These are phyloP conservation scores for Zaprionus tsacasi DNA, from an alignment of 1,140 invertebrate species.

Conservation along the genomic window DNA sequence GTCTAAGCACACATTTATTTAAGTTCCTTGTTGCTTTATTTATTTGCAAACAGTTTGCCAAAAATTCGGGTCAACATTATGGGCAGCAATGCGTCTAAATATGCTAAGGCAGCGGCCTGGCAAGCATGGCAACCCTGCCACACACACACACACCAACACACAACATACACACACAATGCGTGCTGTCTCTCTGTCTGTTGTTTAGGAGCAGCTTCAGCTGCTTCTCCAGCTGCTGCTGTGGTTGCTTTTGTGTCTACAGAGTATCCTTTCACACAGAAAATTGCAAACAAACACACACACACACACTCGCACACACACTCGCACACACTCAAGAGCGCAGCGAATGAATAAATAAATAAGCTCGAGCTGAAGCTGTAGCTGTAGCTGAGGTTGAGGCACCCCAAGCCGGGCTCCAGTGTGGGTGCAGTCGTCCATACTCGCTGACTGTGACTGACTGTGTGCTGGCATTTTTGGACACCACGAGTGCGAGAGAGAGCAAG, in stretches of 20 bases:
- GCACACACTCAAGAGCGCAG: conserved; percentile 46
- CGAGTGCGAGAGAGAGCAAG: not conserved
- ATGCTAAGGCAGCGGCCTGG: conserved; percentile 21
- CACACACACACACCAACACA: conserved; percentile 32
- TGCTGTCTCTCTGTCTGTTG: conserved; percentile 45
- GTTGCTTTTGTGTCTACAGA: conserved; percentile 63
- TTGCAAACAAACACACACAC: conserved; percentile 71
- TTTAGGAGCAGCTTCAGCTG: conserved; percentile 37
- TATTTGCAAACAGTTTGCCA: conserved; percentile 77
- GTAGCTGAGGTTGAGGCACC: no score
- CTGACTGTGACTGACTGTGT: conserved; percentile 64
- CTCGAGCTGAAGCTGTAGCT: conserved; percentile 25
- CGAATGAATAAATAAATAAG: conserved; percentile 82
- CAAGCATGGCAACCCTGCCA: conserved; percentile 21
- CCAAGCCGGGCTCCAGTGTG: not conserved
- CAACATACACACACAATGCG: conserved; percentile 48
- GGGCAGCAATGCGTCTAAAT: conserved; percentile 62
- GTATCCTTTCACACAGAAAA: conserved; percentile 79
- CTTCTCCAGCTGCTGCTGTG: conserved; percentile 10
- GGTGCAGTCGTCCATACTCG: conserved; percentile 13
- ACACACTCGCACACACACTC: conserved; percentile 38
- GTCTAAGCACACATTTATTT: conserved; percentile 5
- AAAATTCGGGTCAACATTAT: conserved; percentile 83
- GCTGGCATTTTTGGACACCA: conserved; percentile 71
- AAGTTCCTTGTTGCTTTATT: conserved; percentile 70